Conservation (phyloP, 1,140 invertebrate genomes). For the Sycophaga agraensis region DNA sequence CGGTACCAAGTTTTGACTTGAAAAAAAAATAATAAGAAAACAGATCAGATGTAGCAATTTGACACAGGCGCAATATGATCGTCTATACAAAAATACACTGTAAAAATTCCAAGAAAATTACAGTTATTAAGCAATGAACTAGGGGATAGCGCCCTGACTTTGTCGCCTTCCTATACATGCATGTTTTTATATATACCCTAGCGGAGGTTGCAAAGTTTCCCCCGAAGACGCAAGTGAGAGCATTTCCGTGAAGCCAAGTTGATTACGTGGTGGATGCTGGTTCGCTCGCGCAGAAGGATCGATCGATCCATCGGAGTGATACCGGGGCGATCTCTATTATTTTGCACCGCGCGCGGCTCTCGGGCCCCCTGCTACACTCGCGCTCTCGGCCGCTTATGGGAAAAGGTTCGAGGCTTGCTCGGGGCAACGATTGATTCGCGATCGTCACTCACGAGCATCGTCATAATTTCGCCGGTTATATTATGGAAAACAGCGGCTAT, state of each 20-base stretch:
- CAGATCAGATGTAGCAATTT: too few species aligned
- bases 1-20: too few species aligned
- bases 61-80: too few species aligned
- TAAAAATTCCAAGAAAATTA: too few species aligned
- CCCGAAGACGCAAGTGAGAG: too few species aligned
- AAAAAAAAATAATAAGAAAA: too few species aligned
- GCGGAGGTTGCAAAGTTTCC: too few species aligned
- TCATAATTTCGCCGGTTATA: constrained; percentile 22
- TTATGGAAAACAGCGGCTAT: constrained; percentile 4
- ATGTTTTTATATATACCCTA: too few species aligned
- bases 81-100: too few species aligned
- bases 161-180: too few species aligned
- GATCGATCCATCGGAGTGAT: constrained; percentile 10
- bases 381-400: background rate
- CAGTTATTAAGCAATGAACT: too few species aligned
- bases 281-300: constrained; percentile 8
- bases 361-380: background rate
- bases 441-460: constrained; percentile 27
- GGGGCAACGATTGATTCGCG: constrained; percentile 14
- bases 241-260: constrained; percentile 12
- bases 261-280: background rate
- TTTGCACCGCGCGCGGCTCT: background rate
- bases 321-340: constrained; percentile 19
- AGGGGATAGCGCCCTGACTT: too few species aligned
- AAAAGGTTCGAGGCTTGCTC: constrained; percentile 3